These are phyloP conservation scores for Pycnomerus fuliginosus DNA, from an alignment of 2,888 invertebrate species.

Conservation along the genomic window DNA sequence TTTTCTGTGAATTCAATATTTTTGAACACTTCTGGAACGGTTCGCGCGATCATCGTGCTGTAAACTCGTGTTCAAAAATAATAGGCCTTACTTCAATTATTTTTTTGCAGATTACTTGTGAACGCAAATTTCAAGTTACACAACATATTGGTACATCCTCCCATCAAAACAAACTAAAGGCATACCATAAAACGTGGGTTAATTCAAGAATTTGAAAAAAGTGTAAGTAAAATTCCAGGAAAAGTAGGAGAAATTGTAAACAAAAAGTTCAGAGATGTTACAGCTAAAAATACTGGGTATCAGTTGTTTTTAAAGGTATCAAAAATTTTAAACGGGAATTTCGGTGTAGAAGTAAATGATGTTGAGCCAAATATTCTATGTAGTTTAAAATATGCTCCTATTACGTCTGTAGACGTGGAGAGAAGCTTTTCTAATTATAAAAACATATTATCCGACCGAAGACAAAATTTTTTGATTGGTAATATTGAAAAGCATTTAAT, in stretches of 20 bases:
- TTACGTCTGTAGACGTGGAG: too few species aligned
- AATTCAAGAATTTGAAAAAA: not conserved
- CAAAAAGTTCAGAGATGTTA: not conserved
- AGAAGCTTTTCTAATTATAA: not conserved
- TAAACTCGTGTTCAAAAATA: too few species aligned
- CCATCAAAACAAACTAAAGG: not conserved
- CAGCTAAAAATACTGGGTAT: not conserved
- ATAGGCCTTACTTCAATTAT: too few species aligned
- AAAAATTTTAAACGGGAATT: too few species aligned
- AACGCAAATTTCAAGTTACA: too few species aligned
- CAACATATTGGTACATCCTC: not conserved
- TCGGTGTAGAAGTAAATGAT: not conserved
- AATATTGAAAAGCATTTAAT: too few species aligned
- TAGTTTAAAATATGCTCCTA: not conserved
- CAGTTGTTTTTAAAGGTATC: too few species aligned
- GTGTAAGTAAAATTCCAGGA: not conserved
- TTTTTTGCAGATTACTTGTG: not conserved
- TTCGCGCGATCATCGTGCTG: too few species aligned
- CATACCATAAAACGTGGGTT: not conserved
- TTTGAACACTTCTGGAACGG: too few species aligned
- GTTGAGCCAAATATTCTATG: not conserved
- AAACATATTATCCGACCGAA: not conserved
- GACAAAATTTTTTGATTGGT: not conserved
- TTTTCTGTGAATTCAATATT: too few species aligned
- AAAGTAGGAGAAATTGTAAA: not conserved